Percentiles rank a stretch among this genome's conserved stretches.
phyloP scores from a whole-genome alignment of 2,888 invertebrate species.

The Troides aeacus region DNA sequence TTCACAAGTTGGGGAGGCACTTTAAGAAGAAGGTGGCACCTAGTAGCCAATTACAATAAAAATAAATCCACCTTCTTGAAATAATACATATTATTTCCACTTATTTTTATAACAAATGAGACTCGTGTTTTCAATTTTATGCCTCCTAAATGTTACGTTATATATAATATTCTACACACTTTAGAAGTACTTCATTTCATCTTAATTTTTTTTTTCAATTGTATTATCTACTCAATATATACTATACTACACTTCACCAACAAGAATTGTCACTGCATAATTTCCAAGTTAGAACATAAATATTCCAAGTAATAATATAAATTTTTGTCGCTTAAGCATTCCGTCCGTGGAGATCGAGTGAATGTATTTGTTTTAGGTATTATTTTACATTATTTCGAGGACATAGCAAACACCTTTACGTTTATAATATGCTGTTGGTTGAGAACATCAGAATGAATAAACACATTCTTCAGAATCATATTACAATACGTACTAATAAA shows the following conservation, averaged over 20 bases:
- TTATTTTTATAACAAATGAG: too few relatives aligned
- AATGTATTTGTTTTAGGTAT: constrained; percentile 5
- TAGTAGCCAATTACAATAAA: too few relatives aligned
- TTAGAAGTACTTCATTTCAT: too few relatives aligned
- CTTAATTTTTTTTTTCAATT: too few relatives aligned
- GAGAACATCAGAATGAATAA: not conserved
- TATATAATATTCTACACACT: too few relatives aligned
- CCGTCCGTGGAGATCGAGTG: not conserved
- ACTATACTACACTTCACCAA: not conserved
- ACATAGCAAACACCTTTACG: not conserved
- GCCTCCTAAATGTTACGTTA: too few relatives aligned
- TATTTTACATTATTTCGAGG: not conserved
- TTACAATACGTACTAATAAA: not conserved
- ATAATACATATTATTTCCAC: too few relatives aligned
- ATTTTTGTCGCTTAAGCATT: constrained; percentile 4
- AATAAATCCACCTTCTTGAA: too few relatives aligned
- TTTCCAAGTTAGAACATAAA: not conserved
- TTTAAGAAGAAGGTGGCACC: too few relatives aligned
- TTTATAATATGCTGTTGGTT: not conserved
- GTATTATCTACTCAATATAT: too few relatives aligned
- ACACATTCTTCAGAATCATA: not conserved
- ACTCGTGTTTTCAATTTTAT: too few relatives aligned
- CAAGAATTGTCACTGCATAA: not conserved
- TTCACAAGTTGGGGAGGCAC: too few relatives aligned
- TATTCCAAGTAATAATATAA: constrained; percentile 6